These are phyloP conservation scores for Agonopterix alstromeriana DNA, from an alignment of 2,888 invertebrate genomes.

Conservation along the genomic window DNA sequence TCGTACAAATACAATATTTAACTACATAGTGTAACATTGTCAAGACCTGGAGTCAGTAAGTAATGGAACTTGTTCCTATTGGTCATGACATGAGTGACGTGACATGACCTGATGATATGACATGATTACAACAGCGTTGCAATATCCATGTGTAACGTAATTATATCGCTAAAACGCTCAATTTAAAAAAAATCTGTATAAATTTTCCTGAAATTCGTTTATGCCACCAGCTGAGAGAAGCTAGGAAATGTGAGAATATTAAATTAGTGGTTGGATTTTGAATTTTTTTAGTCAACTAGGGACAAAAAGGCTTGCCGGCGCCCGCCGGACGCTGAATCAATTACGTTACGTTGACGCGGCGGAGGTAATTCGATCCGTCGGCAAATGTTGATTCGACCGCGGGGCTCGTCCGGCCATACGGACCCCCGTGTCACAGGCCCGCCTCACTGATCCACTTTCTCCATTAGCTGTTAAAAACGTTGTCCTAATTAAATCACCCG, in stretches of 20 bases:
- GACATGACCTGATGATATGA: no score
- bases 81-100: no score
- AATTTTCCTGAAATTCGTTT: constrained; percentile 15
- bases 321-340: constrained; percentile 60
- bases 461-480: constrained; percentile 29
- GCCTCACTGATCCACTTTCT: constrained; percentile 46
- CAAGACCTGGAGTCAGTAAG: no score
- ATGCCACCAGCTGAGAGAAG: constrained; percentile 17
- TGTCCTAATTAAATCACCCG: constrained; percentile 25
- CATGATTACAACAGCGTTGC: no score
- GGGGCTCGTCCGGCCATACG: constrained; percentile 32
- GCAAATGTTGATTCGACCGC: constrained; percentile 73
- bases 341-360: constrained; percentile 62
- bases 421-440: constrained; percentile 14
- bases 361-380: constrained; percentile 67
- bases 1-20: no score
- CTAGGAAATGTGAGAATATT: constrained; percentile 45
- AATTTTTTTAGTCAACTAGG: constrained; percentile 36
- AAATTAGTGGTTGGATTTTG: constrained; percentile 58
- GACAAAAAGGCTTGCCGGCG: constrained; percentile 54
- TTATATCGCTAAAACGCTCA: no score
- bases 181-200: constrained; percentile 1
- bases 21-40: no score
- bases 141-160: no score
- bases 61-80: no score